Evolutionary conservation across 2,797 vertebrate genomes (phyloP).

Genomic region (Hozukius guyotensis): DNA sequence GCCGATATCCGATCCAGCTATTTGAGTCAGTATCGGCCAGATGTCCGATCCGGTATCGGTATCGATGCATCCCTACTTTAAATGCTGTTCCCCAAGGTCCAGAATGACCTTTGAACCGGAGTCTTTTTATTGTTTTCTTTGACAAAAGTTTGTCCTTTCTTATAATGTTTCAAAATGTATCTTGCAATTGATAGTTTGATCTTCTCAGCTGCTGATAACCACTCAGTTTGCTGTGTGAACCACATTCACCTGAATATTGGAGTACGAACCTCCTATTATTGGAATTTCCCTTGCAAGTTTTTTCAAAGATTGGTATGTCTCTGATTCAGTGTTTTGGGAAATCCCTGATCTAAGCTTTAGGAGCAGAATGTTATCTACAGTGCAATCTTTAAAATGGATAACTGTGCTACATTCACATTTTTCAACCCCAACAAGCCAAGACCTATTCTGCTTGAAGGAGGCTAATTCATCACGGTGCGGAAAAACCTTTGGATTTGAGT

Average conservation of each 20-base stretch:
- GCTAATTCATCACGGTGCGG: background rate
- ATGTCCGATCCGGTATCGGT: rapidly evolving
- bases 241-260: background rate
- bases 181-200: background rate
- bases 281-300: background rate
- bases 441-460: background rate
- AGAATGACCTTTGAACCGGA: background rate
- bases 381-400: background rate
- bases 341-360: background rate
- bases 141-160: background rate
- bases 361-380: background rate
- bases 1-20: no score
- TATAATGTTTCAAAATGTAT: background rate
- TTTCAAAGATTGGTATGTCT: background rate
- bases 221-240: background rate
- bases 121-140: background rate
- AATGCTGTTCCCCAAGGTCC: background rate
- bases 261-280: background rate
- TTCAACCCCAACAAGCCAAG: background rate
- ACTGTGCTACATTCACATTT: background rate
- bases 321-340: background rate
- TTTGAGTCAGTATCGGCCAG: no score
- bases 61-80: no score
- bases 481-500: constrained; percentile 10
- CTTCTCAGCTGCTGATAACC: background rate